Base-by-base conservation (phyloP, 1,140 invertebrate genomes). In the Eumeta japonica region DNA sequence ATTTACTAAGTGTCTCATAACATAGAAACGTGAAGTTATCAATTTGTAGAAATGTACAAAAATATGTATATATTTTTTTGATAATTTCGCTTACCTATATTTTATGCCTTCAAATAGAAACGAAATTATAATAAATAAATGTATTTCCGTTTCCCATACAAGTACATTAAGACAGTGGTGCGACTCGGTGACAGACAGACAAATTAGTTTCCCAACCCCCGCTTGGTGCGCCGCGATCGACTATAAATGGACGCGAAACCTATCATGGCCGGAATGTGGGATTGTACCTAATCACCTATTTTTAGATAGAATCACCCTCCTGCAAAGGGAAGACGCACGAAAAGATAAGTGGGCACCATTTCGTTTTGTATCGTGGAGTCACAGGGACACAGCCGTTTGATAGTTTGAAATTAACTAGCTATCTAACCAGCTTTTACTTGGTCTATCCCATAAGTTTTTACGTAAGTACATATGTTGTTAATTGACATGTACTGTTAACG, bases 151-250 rank as follows among this genome's bases (percentile, higher is more conserved):
- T n/a, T n/a, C n/a, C n/a, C n/a, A n/a, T n/a, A n/a, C n/a, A n/a
- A n/a, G n/a, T n/a, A n/a, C n/a, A n/a, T n/a, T n/a, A n/a, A n/a
- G n/a, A n/a, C n/a, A n/a, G n/a, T n/a, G n/a, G n/a, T n/a, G n/a
- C n/a, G n/a, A n/a, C 46, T 37, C 41, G 53, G 43, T 64, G 63
- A 67, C 61, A 59, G 57, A 59, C 49, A 48, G 51, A 63, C 51
- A 62, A 56, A 64, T 64, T 55, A 41, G 48, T 52, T 55, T 56
- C 48, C 56, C 51, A 53, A 50, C 28, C 32, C 28, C 28, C 33
- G 12, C 28, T 7, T 33, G 40, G 19, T 37, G 28, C 19, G 11
- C 9, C 17, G 16, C 37, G 41, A 50, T 16, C 35, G 31, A 9
- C 9, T n/a, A 24, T 15, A 12, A 20, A 12, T 24, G 10, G 18